A percentile compares a stretch with the other conserved stretches of the same genome.
These are phyloP conservation scores for Dione vanillae DNA, from an alignment of 2,888 invertebrate genomes.

Conservation along the genomic window DNA sequence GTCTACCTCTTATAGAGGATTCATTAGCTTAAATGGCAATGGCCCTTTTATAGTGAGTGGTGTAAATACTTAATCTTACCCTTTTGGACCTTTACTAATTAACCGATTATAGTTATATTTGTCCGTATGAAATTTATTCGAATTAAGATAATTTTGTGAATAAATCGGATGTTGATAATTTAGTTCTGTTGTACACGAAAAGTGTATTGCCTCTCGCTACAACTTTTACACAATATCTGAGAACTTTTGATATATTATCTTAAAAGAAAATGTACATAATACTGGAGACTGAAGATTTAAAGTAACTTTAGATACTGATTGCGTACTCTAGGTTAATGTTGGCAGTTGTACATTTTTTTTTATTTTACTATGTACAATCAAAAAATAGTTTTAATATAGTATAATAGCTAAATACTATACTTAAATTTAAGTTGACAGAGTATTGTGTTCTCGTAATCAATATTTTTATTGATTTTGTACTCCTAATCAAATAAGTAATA, in stretches of 20 bases:
- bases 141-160: neutral
- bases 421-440: too few relatives aligned
- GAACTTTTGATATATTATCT: slow-evolving; percentile 23
- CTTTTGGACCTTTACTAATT: slow-evolving; percentile 14
- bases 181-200: neutral
- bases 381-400: too few relatives aligned
- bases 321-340: neutral
- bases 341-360: too few relatives aligned
- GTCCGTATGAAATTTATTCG: slow-evolving; percentile 1
- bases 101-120: slow-evolving; percentile 6
- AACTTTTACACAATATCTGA: slow-evolving; percentile 8
- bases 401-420: too few relatives aligned
- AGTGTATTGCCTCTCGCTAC: neutral
- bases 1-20: slow-evolving; percentile 19
- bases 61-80: slow-evolving; percentile 14
- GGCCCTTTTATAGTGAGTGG: slow-evolving; percentile 11
- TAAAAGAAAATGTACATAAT: slow-evolving; percentile 12
- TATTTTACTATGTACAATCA: too few relatives aligned
- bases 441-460: too few relatives aligned
- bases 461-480: too few relatives aligned
- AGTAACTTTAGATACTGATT: slow-evolving; percentile 13
- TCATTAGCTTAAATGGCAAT: slow-evolving; percentile 22
- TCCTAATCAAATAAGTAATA: too few relatives aligned
- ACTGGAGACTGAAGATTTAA: neutral
- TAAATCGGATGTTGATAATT: neutral